A percentile compares a stretch with the other conserved stretches of the same genome.
Conservation (phyloP, 1,140 invertebrate species). For the Idris sp. region DNA sequence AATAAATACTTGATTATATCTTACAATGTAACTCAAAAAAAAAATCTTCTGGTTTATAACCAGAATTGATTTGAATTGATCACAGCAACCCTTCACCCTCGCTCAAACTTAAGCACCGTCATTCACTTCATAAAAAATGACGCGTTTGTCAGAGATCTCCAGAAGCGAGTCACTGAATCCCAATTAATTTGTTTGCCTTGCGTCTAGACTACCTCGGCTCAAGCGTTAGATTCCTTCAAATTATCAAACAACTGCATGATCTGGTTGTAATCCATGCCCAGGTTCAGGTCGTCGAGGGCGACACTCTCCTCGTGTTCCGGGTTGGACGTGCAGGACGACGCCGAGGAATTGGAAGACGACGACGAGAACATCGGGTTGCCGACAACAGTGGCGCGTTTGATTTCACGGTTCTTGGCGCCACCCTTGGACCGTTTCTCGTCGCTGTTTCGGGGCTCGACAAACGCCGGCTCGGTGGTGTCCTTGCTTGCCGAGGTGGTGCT, state of each 20-base stretch:
- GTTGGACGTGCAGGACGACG: conserved; percentile 66
- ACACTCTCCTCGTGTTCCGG: conserved; percentile 79
- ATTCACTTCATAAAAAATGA: conserved; percentile 51
- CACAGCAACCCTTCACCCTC: conserved; percentile 10
- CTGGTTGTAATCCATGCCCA: conserved; percentile 97
- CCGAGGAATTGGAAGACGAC: conserved; percentile 68
- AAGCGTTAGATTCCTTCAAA: conserved; percentile 86
- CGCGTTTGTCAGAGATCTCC: conserved; percentile 15
- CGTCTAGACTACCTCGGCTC: conserved; percentile 59
- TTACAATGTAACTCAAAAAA: too few relatives aligned
- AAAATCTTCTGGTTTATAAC: too few relatives aligned
- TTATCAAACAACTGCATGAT: conserved; percentile 98
- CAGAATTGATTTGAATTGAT: background rate
- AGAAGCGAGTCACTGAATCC: conserved; percentile 11
- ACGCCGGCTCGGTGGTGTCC: conserved; percentile 49
- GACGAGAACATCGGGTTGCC: conserved; percentile 91
- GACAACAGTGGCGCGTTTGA: conserved; percentile 89
- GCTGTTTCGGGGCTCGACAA: conserved; percentile 69
- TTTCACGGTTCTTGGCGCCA: conserved; percentile 77
- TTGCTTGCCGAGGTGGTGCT: conserved; percentile 30
- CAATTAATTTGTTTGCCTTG: conserved; percentile 19
- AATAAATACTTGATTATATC: too few relatives aligned
- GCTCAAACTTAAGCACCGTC: conserved; percentile 7
- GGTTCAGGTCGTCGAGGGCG: conserved; percentile 86
- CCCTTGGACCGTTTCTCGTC: conserved; percentile 62